Conservation (phyloP, 2,888 invertebrate genomes). For the Artemia sinica region DNA sequence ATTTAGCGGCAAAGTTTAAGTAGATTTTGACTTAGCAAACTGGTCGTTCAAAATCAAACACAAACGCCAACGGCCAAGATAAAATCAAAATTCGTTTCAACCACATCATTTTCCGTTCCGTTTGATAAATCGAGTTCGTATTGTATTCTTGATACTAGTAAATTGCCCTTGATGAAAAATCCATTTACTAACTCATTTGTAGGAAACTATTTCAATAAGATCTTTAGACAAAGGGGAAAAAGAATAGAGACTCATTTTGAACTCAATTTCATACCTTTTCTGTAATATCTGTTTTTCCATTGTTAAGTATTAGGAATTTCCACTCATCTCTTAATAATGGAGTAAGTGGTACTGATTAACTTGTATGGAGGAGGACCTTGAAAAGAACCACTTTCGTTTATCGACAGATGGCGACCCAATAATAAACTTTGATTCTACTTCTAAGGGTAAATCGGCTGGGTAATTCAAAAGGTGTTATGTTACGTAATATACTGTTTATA, state of each 20-base stretch:
- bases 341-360: constrained; percentile 2
- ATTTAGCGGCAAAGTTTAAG: too few relatives aligned
- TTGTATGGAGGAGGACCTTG: neutral
- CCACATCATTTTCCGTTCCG: too few relatives aligned
- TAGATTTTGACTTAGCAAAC: too few relatives aligned
- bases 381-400: too few relatives aligned
- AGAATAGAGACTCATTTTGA: constrained; percentile 8
- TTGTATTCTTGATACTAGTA: neutral
- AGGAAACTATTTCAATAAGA: constrained; percentile 1
- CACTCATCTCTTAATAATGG: neutral
- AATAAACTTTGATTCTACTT: too few relatives aligned
- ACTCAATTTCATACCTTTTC: constrained; percentile 3
- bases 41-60: too few relatives aligned
- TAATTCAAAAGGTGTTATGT: too few relatives aligned
- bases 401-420: too few relatives aligned
- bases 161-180: constrained; percentile 3
- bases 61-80: too few relatives aligned
- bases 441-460: too few relatives aligned
- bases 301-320: neutral
- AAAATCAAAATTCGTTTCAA: too few relatives aligned
- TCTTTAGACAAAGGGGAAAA: neutral
- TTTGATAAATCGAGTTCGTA: neutral
- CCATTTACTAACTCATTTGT: neutral
- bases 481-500: too few relatives aligned
- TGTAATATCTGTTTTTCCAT: neutral